Base-by-base conservation (phyloP, 1,140 invertebrate genomes). In the Grapholita molesta region DNA sequence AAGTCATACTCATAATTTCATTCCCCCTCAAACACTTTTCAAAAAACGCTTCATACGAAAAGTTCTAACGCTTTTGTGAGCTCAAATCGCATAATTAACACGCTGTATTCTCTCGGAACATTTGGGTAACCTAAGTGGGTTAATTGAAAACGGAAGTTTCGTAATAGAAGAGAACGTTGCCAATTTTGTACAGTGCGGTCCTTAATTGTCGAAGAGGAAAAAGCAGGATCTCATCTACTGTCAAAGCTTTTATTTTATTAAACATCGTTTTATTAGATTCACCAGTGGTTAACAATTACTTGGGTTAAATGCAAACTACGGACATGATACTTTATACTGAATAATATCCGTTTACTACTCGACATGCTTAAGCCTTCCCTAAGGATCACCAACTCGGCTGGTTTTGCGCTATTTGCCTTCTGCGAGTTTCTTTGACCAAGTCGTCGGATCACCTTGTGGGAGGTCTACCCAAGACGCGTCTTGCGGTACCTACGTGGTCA, bases 71-170 rank as follows among this genome's bases (percentile, higher is more conserved):
- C 24, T 61, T 61, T 61, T 28, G 24, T 28, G 21, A 28, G 55
- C n/a, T 30, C 21, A 6, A 61, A 61, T 61, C 28, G 55, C 55
- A 28, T 61, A 61, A 61, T 61, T 61, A 61, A 61, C 55, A 61
- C n/a, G n/a, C 28, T 61, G 28, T 61, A 32, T 30, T 28, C 55
- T 61, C 55, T 15, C 28, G 24, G 55, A 61, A 61, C 55, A 32
- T 12, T 30, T 61, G 55, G 55, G 24, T 30, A 61, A 28, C 55
- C 55, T 61, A 28, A 61, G 55, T 61, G 55, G 55, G 55, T 61
- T 61, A 61, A 61, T 61, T 61, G 55, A 28, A 61, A 61, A 30
- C 55, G 28, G 55, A 61, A 61, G 28, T 61, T 61, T 25, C 15
- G 55, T 25, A 61, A 61, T 61, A 61, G 24, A 15, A 61, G 25